A percentile compares a stretch with the other conserved stretches of the same genome.
These are phyloP conservation scores for Rhegmatorhina hoffmannsi DNA, from an alignment of 2,113 vertebrate species.

Conservation along the genomic window DNA sequence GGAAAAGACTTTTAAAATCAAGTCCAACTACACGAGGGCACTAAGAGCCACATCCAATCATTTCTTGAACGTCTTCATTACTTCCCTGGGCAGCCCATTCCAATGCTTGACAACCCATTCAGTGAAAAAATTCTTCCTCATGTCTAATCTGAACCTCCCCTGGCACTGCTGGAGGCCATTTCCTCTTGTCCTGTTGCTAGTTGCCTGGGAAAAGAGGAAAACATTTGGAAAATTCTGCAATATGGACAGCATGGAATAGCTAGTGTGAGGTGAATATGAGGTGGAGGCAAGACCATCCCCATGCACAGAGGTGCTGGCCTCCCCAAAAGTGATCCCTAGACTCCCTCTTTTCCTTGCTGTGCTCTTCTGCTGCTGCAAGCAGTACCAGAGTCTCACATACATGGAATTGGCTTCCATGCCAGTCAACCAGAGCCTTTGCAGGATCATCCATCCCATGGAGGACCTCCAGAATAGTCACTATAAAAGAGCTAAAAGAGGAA, in stretches of 20 bases:
- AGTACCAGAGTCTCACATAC: not conserved
- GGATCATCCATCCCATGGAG: not conserved
- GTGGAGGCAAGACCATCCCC: not conserved
- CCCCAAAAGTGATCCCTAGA: not conserved
- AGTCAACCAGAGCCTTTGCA: not conserved
- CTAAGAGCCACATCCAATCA: not conserved
- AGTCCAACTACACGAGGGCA: not conserved
- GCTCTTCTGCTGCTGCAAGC: rapidly evolving
- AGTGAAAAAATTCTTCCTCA: not conserved
- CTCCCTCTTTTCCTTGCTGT: not conserved
- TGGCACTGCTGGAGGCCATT: not conserved
- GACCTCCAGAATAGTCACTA: not conserved
- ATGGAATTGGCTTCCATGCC: not conserved
- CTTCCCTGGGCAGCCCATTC: rapidly evolving
- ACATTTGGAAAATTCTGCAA: not conserved
- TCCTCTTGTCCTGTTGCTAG: not conserved
- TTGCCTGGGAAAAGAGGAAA: not conserved
- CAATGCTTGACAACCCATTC: not conserved
- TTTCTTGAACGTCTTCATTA: not conserved
- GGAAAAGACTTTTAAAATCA: not conserved
- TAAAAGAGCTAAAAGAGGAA: not conserved
- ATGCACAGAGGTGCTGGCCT: not conserved
- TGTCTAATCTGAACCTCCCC: not conserved
- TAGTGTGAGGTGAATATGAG: not conserved
- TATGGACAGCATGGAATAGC: not conserved